Conservation (phyloP, 30 jellyfish, hydroid and myxozoan genomes). For the Chrysaora quinquecirrha region DNA sequence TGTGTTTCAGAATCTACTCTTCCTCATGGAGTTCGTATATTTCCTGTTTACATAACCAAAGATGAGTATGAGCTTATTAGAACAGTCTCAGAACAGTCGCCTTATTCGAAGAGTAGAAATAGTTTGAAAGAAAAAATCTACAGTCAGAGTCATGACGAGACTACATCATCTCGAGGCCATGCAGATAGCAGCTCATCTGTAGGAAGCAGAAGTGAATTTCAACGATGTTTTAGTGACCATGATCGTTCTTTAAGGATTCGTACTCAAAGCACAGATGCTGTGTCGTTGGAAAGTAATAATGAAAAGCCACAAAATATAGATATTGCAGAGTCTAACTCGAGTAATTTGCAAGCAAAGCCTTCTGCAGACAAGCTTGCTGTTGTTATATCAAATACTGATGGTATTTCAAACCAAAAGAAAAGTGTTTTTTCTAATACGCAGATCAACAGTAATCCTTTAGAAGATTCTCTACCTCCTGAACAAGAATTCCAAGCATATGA, state of each 20-base stretch:
- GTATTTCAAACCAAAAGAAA: background rate
- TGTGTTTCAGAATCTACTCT: conserved; percentile 48
- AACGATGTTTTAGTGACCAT: background rate
- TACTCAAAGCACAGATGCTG: background rate
- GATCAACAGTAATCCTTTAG: background rate
- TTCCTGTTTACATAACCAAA: conserved; percentile 46
- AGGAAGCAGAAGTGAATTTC: background rate
- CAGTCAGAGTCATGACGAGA: background rate
- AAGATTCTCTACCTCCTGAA: background rate
- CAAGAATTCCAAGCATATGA: too few species aligned
- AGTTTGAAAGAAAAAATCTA: background rate
- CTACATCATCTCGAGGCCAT: background rate
- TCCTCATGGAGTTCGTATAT: conserved; percentile 82
- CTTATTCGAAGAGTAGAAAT: conserved; percentile 30
- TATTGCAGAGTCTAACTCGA: background rate
- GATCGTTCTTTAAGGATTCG: background rate
- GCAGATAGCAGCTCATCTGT: background rate
- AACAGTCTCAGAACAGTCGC: conserved; percentile 43
- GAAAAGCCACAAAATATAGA: background rate
- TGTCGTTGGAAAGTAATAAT: background rate
- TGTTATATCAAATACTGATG: background rate
- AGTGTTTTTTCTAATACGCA: background rate
- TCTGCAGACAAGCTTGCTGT: background rate
- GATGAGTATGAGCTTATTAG: conserved; percentile 28
- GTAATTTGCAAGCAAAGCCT: background rate